Conservation (phyloP, 2,888 invertebrate genomes). For the Chrysotoxum bicinctum region DNA sequence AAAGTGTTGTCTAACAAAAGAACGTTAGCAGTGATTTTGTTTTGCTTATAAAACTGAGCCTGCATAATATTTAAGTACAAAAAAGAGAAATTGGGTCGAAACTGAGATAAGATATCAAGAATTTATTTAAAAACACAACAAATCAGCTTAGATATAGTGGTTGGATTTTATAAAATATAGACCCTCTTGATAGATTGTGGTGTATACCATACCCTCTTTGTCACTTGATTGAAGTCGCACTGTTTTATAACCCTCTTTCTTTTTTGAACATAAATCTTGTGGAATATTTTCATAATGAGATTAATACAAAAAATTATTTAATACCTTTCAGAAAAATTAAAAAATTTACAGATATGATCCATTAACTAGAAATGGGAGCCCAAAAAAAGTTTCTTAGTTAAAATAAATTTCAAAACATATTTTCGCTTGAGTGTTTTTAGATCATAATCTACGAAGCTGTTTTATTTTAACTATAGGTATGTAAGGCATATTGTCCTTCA, state of each 20-base stretch:
- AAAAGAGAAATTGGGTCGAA: background rate
- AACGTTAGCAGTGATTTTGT: background rate
- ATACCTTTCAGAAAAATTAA: too few species aligned
- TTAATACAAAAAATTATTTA: too few species aligned
- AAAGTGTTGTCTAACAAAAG: background rate
- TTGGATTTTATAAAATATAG: background rate
- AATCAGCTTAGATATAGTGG: conserved; percentile 17
- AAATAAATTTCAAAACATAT: too few species aligned
- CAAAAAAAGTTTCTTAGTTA: too few species aligned
- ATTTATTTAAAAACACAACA: conserved; percentile 2
- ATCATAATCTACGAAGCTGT: too few species aligned
- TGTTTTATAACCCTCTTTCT: background rate
- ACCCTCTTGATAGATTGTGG: conserved; percentile 12
- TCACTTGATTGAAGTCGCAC: background rate
- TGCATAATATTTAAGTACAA: conserved; percentile 14
- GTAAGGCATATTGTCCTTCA: too few species aligned
- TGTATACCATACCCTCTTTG: background rate
- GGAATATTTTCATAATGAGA: too few species aligned
- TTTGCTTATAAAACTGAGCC: conserved; percentile 14
- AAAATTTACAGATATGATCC: too few species aligned
- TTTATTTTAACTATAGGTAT: too few species aligned
- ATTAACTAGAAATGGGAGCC: too few species aligned
- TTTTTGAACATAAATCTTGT: too few species aligned
- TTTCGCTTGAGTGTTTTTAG: too few species aligned
- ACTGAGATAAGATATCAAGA: conserved; percentile 45